These are phyloP conservation scores for Dicyrtoma fusca DNA, from an alignment of 2,888 invertebrate genomes.

Conservation along the genomic window DNA sequence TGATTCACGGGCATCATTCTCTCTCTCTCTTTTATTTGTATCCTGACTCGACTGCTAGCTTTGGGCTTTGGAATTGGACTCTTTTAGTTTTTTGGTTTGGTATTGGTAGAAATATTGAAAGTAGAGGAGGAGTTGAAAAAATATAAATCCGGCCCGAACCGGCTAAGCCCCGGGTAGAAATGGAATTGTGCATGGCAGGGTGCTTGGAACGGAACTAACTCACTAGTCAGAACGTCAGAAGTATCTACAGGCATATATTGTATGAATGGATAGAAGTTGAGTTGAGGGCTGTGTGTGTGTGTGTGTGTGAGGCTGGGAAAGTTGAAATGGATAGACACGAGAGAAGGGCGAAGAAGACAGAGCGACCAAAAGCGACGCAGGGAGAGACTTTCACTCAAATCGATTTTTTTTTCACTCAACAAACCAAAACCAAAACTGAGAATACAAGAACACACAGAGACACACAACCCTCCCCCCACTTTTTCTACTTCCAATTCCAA, in stretches of 20 bases:
- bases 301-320: too few species aligned
- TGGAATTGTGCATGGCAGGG: not conserved
- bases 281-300: too few species aligned
- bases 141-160: conserved; percentile 43
- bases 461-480: not conserved
- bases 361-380: conserved; percentile 5
- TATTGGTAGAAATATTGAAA: conserved; percentile 56
- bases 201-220: too few species aligned
- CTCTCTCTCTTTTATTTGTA: too few species aligned
- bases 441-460: not conserved
- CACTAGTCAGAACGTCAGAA: too few species aligned
- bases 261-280: too few species aligned
- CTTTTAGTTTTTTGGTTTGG: conserved; percentile 10
- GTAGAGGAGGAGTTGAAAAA: conserved; percentile 56
- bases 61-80: not conserved
- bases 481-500: not conserved
- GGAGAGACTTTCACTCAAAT: conserved; percentile 27
- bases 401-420: conserved; percentile 31
- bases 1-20: conserved; percentile 38
- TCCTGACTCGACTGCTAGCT: conserved; percentile 32
- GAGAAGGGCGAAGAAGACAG: not conserved
- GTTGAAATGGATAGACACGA: not conserved
- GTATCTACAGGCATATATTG: too few species aligned
- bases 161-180: conserved; percentile 27
- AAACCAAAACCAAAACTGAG: not conserved